These are phyloP conservation scores for Drosophila affinis DNA, from an alignment of 2,888 invertebrate genomes.

Conservation along the genomic window DNA sequence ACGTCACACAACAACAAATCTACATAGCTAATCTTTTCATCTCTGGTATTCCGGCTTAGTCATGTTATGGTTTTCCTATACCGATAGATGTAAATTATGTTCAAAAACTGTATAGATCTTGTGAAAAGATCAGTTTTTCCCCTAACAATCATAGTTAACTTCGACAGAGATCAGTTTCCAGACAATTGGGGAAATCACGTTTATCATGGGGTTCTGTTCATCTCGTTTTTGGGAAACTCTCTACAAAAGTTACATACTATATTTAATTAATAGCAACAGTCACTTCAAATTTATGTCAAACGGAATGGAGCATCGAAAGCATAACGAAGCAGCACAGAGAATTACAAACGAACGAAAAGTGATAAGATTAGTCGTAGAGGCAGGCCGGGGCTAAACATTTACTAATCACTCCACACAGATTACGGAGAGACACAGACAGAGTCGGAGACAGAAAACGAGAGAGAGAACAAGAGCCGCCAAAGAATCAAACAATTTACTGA, in stretches of 20 bases:
- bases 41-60: constrained; percentile 10
- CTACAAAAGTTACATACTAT: background rate
- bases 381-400: constrained; percentile 25
- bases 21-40: background rate
- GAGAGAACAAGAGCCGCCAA: background rate
- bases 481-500: constrained; percentile 13
- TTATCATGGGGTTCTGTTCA: background rate
- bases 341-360: constrained; percentile 39
- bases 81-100: constrained; percentile 19
- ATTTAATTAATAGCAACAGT: constrained; percentile 11
- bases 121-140: background rate
- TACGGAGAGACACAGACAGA: constrained; percentile 8
- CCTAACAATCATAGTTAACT: constrained; percentile 12
- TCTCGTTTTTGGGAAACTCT: background rate
- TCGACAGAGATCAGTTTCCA: background rate
- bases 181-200: constrained; percentile 1
- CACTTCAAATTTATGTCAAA: constrained; percentile 19
- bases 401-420: constrained; percentile 23
- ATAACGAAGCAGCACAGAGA: constrained; percentile 14
- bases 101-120: background rate
- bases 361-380: constrained; percentile 58
- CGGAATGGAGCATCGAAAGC: constrained; percentile 27
- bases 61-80: constrained; percentile 7
- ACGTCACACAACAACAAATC: constrained; percentile 14
- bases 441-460: background rate